These are phyloP conservation scores for Loris lydekkerianus DNA, from an alignment of 2,797 vertebrate species.

Conservation along the genomic window DNA sequence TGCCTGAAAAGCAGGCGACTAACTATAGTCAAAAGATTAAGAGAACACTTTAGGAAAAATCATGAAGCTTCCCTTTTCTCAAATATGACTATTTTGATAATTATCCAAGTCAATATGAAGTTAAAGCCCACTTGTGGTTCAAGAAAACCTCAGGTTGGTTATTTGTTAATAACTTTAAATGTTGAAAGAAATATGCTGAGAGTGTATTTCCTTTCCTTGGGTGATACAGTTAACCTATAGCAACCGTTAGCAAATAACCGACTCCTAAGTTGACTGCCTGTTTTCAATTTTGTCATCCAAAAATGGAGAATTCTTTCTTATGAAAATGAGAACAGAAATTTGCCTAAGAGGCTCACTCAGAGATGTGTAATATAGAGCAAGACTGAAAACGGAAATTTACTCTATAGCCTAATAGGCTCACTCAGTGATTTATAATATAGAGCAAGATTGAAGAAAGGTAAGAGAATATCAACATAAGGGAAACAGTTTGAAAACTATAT, in stretches of 20 bases:
- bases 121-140: neutral
- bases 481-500: neutral
- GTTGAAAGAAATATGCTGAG: neutral
- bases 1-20: neutral
- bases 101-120: neutral
- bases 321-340: slow-evolving; percentile 22
- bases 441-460: neutral
- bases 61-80: neutral
- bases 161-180: neutral
- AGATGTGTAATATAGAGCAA: neutral
- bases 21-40: slow-evolving; percentile 7
- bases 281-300: neutral
- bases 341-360: neutral
- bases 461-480: neutral
- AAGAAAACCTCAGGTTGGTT: neutral
- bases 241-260: neutral
- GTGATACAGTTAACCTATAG: neutral
- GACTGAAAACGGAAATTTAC: neutral
- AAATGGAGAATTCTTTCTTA: neutral
- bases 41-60: neutral
- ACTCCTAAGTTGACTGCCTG: neutral
- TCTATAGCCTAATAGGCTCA: neutral
- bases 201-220: neutral
- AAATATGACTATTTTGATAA: neutral
- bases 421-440: neutral